Evolutionary conservation across 1,140 invertebrate genomes (phyloP), one percentile per base, ranked within the genome.

Genomic region (Calycopis cecrops): DNA sequence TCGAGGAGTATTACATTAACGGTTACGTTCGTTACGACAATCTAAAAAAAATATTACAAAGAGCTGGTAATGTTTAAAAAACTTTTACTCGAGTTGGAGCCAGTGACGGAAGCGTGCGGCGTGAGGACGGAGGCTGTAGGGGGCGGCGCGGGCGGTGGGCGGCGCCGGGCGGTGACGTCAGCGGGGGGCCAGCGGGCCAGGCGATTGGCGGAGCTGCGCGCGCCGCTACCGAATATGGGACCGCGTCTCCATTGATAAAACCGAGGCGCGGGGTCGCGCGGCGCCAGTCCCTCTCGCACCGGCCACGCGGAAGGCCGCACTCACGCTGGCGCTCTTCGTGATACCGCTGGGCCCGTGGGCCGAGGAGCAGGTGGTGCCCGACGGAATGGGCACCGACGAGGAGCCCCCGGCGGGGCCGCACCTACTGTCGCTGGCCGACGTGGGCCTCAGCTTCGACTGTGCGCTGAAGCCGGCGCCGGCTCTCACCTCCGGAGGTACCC

Each of bases 401-500:
- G 83, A 84, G 68, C 82, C 71, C 49, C 78, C 76, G 62, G 54
- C 65, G 60, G 81, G 79, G 17, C 77, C 85, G 63, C 85, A 87
- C 72, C 84, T 88, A 52, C 79, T 88, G 53, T 87, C 87, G 59
- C 70, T 85, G 44, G 75, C 83, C 16, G 83, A 84, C 67, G 61
- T 84, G 59, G 78, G 83, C 50, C 73, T 86, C 17, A 74, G 80
- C n/a, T 86, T 86, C 69, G 80, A 79, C 65, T 84, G 76, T 62
- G 70, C 74, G 54, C 74, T 77, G 91, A 95, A 65, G 93, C 93
- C 79, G 90, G 91, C 71, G 93, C 94, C 89, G 89, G 93, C 73
- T 93, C 94, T 59, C 90, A 91, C 65, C 16, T 49, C 92, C 89
- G 62, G 93, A 91, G 56, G 91, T 55, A 65, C 70, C 37, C 71